Base-by-base conservation (phyloP, 2,888 invertebrate genomes). In the Cephonodes hylas region DNA sequence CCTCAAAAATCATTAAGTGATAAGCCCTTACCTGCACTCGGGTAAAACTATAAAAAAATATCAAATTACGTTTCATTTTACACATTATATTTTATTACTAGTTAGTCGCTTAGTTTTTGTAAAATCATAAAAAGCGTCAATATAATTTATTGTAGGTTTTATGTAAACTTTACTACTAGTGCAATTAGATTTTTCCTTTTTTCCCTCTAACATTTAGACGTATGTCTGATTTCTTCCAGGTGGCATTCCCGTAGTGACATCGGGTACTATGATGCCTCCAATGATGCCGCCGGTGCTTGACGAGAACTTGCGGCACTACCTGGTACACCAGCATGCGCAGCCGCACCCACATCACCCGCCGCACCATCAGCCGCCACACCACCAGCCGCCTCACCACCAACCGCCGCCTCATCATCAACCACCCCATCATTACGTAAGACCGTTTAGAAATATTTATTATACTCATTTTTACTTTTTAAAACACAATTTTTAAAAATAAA, bases 241-340 rank as follows among this genome's bases (percentile, higher is more conserved):
- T 65, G 91, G 89, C 66, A 96, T 98, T 94, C 97, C 97, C 62
- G 96, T 98, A 83, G 96, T 97, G 91, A 97, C 98, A 75, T 97
- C 98, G 66, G 96, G 89, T 60, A 81, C 89, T 25, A 91, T 91
- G 91, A 88, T 91, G 87, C 91, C 96, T 62, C 98, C 97, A 70
- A 96, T 98, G 93, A 95, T 98, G 83, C 97, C 98, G 74, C 98
- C 97, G 85, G 97, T 98, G 80, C 95, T 98, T 75, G 98, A 98
- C 90, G 98, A 98, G 89, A 96, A 96, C 75, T 94, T 98, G 83
- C 95, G 97, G 71, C 98, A 98, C 89, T 97, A 97, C 82, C 96
- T 98, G 81, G 94, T 98, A 77, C 91, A 85, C 73, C 86, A 72
- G 66, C 91, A 93, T 69, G 77, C 82, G 66, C 92, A 93, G 76